Conservation (phyloP, 2,888 invertebrate genomes). For the Drosophila meridiana region DNA sequence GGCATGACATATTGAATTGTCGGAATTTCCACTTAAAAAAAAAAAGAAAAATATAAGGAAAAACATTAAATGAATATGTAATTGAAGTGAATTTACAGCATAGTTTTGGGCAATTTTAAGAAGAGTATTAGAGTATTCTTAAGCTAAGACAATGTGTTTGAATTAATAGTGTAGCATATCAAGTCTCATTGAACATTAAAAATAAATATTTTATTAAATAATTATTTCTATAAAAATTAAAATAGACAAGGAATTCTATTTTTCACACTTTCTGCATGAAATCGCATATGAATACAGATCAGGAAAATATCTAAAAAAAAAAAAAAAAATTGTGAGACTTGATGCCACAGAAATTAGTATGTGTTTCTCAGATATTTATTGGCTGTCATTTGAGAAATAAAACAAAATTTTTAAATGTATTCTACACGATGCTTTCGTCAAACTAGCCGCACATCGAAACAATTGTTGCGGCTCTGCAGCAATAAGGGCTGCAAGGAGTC, state of each 20-base stretch:
- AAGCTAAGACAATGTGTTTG: neutral
- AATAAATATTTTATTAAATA: neutral
- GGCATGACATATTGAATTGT: neutral
- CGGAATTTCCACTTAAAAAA: constrained; percentile 13
- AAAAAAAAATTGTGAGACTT: neutral
- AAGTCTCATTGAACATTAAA: too few relatives aligned
- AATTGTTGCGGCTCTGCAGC: constrained; percentile 18
- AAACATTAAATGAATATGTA: neutral
- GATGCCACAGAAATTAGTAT: neutral
- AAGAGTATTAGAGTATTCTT: neutral
- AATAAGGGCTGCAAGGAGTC: constrained; percentile 19
- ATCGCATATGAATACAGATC: neutral
- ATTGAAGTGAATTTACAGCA: neutral
- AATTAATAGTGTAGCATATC: too few relatives aligned
- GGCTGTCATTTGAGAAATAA: constrained; percentile 9
- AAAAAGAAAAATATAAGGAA: neutral
- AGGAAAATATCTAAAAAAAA: neutral
- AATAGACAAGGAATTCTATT: too few relatives aligned
- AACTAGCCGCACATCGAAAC: neutral
- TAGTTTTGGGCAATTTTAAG: too few relatives aligned
- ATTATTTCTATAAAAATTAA: neutral
- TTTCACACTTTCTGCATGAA: neutral
- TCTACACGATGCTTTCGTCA: constrained; percentile 25
- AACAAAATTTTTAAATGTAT: constrained; percentile 55
- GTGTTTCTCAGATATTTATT: neutral